Evolutionary conservation across 2,797 vertebrate genomes (phyloP).

Genomic region (Pristis pectinata): DNA sequence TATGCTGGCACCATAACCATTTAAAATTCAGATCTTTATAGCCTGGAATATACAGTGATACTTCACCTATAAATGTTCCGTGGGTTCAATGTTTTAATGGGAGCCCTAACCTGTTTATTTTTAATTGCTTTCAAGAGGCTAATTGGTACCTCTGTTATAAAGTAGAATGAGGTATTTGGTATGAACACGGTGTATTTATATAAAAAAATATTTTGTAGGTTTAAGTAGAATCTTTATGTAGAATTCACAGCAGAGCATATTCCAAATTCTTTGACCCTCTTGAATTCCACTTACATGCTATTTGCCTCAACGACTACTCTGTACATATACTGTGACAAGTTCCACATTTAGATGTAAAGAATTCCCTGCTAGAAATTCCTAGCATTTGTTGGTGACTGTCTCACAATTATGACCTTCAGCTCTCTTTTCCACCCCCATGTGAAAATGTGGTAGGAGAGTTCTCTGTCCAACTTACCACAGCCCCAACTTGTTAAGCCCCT

Average conservation of each 20-base stretch:
- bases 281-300: background rate
- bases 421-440: no score
- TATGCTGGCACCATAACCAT: background rate
- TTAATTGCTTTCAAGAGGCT: constrained; percentile 28
- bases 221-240: background rate
- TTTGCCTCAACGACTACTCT: background rate
- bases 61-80: background rate
- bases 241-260: background rate
- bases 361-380: no score
- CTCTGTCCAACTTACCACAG: background rate
- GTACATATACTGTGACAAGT: background rate
- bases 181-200: background rate
- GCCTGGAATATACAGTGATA: background rate
- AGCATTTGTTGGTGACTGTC: background rate
- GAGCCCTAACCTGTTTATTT: constrained; percentile 19
- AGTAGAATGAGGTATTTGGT: background rate
- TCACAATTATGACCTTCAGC: background rate
- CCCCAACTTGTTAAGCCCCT: background rate
- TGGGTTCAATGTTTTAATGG: background rate
- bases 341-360: background rate
- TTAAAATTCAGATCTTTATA: background rate
- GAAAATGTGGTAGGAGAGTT: background rate
- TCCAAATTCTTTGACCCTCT: no score
- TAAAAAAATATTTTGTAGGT: background rate
- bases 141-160: background rate